Evolutionary conservation across 2,797 vertebrate species (phyloP).

Genomic region (Sarcophilus harrisii): DNA sequence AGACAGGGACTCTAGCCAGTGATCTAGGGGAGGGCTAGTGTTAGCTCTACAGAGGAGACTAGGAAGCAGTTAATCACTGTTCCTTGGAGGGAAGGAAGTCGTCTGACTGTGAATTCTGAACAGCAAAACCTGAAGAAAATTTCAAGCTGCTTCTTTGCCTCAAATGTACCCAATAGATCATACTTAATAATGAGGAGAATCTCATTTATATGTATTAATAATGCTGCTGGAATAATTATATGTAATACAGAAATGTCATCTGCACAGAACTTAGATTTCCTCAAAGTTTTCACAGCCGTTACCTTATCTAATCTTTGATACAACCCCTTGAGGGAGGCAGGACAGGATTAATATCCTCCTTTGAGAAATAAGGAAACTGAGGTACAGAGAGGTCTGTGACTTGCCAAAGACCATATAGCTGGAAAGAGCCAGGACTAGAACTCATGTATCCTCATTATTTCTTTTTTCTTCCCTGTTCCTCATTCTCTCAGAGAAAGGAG

Average conservation of each 20-base stretch:
- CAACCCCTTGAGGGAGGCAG: not conserved
- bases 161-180: not conserved
- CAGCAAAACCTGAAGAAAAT: not conserved
- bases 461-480: not conserved
- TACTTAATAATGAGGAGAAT: not conserved
- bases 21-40: not conserved
- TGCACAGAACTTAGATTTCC: not conserved
- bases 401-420: not conserved
- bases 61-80: not conserved
- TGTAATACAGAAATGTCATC: not conserved
- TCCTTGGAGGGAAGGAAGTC: not conserved
- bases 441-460: not conserved
- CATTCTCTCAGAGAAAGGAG: not conserved
- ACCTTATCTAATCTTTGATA: not conserved
- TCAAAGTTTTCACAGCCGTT: not conserved
- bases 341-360: not conserved
- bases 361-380: not conserved
- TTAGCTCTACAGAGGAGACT: not conserved
- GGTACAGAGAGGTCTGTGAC: not conserved
- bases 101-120: not conserved
- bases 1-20: not conserved
- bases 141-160: not conserved
- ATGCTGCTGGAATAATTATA: not conserved
- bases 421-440: not conserved
- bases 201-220: not conserved